Conservation (phyloP, 1,140 invertebrate genomes). For the Bradysia coprophila region DNA sequence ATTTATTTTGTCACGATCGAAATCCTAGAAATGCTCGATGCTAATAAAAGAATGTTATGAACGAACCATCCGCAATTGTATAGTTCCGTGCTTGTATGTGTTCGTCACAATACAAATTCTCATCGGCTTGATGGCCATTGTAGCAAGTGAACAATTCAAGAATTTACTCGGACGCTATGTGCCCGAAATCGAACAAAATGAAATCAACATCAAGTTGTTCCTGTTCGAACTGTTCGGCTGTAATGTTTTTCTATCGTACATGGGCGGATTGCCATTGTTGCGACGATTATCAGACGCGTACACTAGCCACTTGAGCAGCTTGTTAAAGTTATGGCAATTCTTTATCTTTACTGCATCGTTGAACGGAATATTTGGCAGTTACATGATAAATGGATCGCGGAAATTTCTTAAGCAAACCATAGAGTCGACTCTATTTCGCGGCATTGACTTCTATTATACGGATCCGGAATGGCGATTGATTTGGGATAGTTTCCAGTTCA, state of each 20-base stretch:
- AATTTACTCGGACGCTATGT: not conserved
- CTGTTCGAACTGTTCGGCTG: constrained; percentile 1
- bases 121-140: not conserved
- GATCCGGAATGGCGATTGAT: constrained; percentile 19
- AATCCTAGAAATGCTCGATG: not conserved
- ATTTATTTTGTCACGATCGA: too few species aligned
- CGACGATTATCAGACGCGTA: not conserved
- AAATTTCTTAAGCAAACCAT: constrained; percentile 9
- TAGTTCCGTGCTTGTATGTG: not conserved
- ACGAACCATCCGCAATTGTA: too few species aligned
- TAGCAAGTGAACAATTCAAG: not conserved
- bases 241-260: not conserved
- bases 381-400: constrained; percentile 7
- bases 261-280: not conserved
- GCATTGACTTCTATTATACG: constrained; percentile 18
- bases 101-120: not conserved
- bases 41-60: too few species aligned
- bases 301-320: not conserved
- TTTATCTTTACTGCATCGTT: not conserved
- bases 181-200: not conserved
- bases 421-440: constrained; percentile 9
- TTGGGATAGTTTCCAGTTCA: constrained; percentile 16
- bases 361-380: not conserved
- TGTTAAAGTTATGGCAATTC: constrained; percentile 1
- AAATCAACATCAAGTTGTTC: not conserved